Evolutionary conservation across 2,888 invertebrate species (phyloP).

Genomic region (Barypeithes pellucidus): DNA sequence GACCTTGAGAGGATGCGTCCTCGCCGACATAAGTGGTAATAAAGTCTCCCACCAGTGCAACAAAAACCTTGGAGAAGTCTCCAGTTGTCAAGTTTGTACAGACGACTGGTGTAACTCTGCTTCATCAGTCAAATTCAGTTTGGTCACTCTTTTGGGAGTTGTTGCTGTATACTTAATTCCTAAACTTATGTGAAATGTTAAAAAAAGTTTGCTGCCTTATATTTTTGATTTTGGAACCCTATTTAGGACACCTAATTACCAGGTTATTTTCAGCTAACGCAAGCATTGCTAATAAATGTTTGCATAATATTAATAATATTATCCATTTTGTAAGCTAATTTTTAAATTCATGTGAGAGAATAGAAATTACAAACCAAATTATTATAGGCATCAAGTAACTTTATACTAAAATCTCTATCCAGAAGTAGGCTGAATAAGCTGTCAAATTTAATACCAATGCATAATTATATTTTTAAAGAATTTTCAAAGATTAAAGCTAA

Average conservation of each 20-base stretch:
- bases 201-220: conserved; percentile 11
- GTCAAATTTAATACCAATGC: too few species aligned
- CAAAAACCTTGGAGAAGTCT: conserved; percentile 34
- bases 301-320: too few species aligned
- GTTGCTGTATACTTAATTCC: conserved; percentile 42
- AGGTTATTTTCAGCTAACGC: neutral
- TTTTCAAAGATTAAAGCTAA: too few species aligned
- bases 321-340: too few species aligned
- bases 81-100: conserved; percentile 44
- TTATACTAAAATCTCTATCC: too few species aligned
- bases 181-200: conserved; percentile 36
- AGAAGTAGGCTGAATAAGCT: too few species aligned
- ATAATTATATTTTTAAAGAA: too few species aligned
- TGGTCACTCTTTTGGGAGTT: conserved; percentile 46
- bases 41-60: conserved; percentile 34
- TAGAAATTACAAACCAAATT: too few species aligned
- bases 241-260: neutral
- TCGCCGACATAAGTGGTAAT: conserved; percentile 38
- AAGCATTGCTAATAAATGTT: too few species aligned
- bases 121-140: conserved; percentile 41
- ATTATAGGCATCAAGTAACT: too few species aligned
- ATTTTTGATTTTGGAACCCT: neutral
- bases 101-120: conserved; percentile 52
- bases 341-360: too few species aligned
- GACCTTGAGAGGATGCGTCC: conserved; percentile 47